phyloP scores from a whole-genome alignment of 2,113 vertebrate species.

The Pipra filicauda region DNA sequence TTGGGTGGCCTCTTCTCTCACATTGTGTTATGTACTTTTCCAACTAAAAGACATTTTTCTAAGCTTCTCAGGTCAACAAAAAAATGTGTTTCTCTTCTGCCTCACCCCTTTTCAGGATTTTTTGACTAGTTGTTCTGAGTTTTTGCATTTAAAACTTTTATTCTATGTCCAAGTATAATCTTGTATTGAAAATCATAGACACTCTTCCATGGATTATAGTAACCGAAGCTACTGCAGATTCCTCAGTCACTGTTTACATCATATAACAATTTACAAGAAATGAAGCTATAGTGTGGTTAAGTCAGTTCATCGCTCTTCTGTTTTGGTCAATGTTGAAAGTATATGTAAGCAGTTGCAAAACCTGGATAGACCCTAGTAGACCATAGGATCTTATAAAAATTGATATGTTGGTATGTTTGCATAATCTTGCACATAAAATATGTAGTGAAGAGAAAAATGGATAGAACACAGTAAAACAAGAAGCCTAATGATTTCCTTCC shows the following conservation, averaged over 20 bases:
- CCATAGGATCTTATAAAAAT: not conserved
- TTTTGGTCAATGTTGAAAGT: not conserved
- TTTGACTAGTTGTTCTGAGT: not conserved
- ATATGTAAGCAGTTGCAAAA: not conserved
- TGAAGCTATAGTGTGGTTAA: not conserved
- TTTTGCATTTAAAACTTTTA: not conserved
- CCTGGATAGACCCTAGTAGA: not conserved
- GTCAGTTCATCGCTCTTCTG: not conserved
- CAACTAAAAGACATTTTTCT: not conserved
- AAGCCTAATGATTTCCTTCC: not conserved
- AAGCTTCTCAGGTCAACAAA: not conserved
- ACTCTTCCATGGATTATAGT: not conserved
- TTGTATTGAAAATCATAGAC: not conserved
- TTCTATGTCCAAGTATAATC: not conserved
- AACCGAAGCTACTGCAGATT: not conserved
- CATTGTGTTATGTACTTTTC: not conserved
- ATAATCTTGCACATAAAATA: not conserved
- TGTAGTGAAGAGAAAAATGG: not conserved
- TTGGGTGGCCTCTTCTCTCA: not conserved
- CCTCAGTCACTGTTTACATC: not conserved
- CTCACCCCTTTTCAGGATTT: not conserved
- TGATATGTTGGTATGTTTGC: not conserved
- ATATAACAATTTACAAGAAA: not conserved
- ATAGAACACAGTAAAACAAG: not conserved
- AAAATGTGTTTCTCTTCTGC: not conserved